Conservation (phyloP, 2,113 vertebrate species). For the Microcebus murinus region DNA sequence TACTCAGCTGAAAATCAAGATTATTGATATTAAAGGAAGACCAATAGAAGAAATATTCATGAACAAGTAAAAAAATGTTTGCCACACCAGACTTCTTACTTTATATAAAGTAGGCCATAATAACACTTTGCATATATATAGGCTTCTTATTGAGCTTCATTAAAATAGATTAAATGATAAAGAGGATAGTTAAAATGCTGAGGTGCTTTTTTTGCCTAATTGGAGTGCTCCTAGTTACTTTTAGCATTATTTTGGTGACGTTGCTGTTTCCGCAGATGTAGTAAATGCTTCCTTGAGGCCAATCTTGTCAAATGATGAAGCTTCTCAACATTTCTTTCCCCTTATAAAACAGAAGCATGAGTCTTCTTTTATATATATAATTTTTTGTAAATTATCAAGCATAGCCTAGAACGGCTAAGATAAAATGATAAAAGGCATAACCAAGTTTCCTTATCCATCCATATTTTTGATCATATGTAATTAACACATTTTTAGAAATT, state of each 20-base stretch:
- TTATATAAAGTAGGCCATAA: neutral
- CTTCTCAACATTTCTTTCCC: neutral
- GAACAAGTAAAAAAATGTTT: neutral
- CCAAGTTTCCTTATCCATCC: neutral
- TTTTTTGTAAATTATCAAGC: neutral
- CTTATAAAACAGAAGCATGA: neutral
- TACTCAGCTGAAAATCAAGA: neutral
- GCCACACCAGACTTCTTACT: neutral
- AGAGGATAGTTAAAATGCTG: neutral
- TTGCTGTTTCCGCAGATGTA: neutral
- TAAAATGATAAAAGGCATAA: neutral
- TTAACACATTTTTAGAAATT: neutral
- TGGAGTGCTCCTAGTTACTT: neutral
- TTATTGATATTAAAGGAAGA: neutral
- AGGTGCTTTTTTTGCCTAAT: neutral
- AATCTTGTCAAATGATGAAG: neutral
- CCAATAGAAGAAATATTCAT: neutral
- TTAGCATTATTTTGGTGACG: neutral
- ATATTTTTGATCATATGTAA: neutral
- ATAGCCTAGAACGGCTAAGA: neutral
- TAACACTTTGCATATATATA: neutral
- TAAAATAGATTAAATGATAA: neutral
- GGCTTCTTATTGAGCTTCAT: neutral
- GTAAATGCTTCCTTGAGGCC: neutral
- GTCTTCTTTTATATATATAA: neutral